Evolutionary conservation across 2,888 invertebrate genomes (phyloP), one percentile per base, ranked within the genome.

Genomic region (Torymus texanus): DNA sequence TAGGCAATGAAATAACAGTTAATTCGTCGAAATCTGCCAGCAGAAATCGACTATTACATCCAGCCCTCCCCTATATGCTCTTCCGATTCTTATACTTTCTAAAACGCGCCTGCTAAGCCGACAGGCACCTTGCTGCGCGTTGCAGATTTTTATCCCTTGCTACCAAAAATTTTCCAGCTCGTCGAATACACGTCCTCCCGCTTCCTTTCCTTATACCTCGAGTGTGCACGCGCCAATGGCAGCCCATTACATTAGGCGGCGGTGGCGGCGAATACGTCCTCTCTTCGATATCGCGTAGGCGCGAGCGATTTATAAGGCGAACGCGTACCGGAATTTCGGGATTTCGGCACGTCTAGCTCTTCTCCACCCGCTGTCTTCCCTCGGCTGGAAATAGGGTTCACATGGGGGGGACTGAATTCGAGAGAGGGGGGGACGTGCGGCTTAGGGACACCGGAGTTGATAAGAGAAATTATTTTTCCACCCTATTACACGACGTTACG

Each of bases 221-320:
- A 21, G 2, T 41, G 41, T 41, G 41, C 41, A 41, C 41, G 41
- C 41, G 41, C 41, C 41, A 41, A 41, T 41, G 41, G 5, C 41
- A 41, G 41, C 41, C 41, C 41, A 41, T 41, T 41, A 41, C 8
- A 41, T 41, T 41, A 8, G 10, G 41, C 2, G 2, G 41, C 8
- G 41, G 41, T 8, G 41, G 41, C 8, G 8, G 41, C 8, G 41
- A 41, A 41, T 8, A 41, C 41, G 41, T 41, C 41, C 41, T 41
- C 41, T 41, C 8, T 8, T 41, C 41, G 41, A 41, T 41, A 41
- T 41, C 41, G 41, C 8, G 41, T 41, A 41, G 41, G 41, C 41
- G 41, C 41, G 41, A 41, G 29, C 66, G 62, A 70, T 76, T 74
- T 74, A 74, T 50, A 74, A 65, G 53, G 41, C 21, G 51, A 16